Percentiles rank a stretch among this genome's conserved stretches.
These are phyloP conservation scores for Halictus quadricinctus DNA, from an alignment of 2,888 invertebrate genomes.

Conservation along the genomic window DNA sequence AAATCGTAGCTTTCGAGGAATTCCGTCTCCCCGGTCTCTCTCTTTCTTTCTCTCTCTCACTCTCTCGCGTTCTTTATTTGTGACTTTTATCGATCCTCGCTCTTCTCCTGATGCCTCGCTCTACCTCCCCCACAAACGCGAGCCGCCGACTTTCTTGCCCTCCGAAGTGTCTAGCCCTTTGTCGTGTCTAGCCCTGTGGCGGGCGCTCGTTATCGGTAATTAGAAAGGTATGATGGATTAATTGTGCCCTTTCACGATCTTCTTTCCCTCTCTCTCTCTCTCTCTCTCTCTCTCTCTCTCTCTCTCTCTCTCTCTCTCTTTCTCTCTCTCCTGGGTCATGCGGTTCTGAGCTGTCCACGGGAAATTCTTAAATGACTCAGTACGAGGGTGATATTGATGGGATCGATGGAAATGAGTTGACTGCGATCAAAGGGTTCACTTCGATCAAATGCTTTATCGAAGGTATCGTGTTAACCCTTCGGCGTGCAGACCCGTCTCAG, in stretches of 20 bases:
- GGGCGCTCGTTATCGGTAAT: not conserved
- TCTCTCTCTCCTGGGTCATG: not conserved
- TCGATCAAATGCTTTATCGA: no score
- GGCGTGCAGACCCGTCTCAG: no score
- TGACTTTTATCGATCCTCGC: slow-evolving; percentile 14
- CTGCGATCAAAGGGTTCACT: no score
- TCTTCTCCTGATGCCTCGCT: not conserved
- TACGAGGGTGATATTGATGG: no score
- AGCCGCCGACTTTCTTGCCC: slow-evolving; percentile 3
- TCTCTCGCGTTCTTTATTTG: no score
- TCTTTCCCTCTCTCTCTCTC: not conserved
- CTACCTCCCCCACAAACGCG: not conserved
- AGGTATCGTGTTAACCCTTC: no score
- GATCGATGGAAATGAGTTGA: no score
- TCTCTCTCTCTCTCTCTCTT: no score
- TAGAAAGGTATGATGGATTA: not conserved
- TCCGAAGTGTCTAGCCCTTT: slow-evolving; percentile 1
- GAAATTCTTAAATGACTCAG: not conserved
- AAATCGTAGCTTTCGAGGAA: slow-evolving; percentile 56
- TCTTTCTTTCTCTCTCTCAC: no score
- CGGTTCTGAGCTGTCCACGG: not conserved
- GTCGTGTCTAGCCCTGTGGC: not conserved
- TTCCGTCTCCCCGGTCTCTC: slow-evolving; percentile 22
- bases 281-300: not conserved
- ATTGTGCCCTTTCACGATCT: not conserved